Percentiles rank a stretch among this genome's conserved stretches.
phyloP scores from a whole-genome alignment of 1,140 invertebrate genomes.

The Heliconius melpomene region DNA sequence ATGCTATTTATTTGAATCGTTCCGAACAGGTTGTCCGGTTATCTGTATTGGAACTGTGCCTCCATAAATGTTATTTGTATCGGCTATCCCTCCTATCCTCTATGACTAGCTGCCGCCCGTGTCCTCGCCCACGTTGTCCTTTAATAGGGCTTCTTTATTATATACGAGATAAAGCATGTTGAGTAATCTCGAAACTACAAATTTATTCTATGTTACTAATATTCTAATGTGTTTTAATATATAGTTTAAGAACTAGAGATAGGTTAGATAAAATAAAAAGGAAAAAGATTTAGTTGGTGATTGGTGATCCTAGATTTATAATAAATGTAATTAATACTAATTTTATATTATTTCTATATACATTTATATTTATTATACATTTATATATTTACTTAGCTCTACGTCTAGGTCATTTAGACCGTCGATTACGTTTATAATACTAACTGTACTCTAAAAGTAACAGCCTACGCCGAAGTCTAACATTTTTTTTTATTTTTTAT shows the following conservation, averaged over 20 bases:
- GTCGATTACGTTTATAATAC: no score
- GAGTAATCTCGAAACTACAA: background rate
- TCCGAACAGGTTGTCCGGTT: constrained; percentile 70
- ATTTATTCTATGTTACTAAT: background rate
- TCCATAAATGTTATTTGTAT: constrained; percentile 76
- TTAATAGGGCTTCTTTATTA: constrained; percentile 39
- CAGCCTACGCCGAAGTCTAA: no score
- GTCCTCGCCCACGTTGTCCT: constrained; percentile 42
- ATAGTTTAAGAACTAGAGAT: background rate
- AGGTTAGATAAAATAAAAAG: background rate
- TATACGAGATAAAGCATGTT: constrained; percentile 20
- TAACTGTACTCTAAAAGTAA: no score
- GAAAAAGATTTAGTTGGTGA: background rate
- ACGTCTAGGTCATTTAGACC: no score
- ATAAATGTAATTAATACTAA: no score
- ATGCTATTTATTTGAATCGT: constrained; percentile 74
- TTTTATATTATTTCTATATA: background rate
- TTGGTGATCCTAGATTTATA: no score
- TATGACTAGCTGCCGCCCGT: constrained; percentile 39
- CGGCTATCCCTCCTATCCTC: constrained; percentile 44
- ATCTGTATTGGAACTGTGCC: constrained; percentile 61
- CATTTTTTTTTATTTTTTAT: no score
- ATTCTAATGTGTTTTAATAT: background rate
- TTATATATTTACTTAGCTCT: background rate
- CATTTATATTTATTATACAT: background rate